Conservation (phyloP, 2,888 invertebrate genomes). For the Elysia crispata region DNA sequence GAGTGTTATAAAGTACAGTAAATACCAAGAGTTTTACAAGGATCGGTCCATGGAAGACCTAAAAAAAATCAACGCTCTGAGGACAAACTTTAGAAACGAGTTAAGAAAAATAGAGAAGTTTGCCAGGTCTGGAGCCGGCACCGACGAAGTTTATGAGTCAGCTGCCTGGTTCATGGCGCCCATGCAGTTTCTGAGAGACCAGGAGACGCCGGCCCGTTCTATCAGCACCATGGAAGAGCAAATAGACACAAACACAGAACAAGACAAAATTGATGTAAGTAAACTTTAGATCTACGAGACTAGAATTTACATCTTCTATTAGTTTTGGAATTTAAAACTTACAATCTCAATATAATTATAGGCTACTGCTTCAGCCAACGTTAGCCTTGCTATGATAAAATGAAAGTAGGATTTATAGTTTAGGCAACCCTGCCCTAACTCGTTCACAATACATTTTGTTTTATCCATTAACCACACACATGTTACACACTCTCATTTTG, state of each 20-base stretch:
- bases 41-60: background rate
- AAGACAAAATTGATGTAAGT: background rate
- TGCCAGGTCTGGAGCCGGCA: background rate
- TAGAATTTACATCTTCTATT: too few species aligned
- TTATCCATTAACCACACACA: slow-evolving; percentile 4
- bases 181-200: background rate
- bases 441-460: background rate
- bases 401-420: too few species aligned
- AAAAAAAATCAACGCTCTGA: background rate
- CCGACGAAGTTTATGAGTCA: background rate
- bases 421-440: background rate
- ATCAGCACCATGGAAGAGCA: background rate
- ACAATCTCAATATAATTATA: too few species aligned
- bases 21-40: background rate
- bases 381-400: too few species aligned
- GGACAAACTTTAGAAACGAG: background rate
- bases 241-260: background rate
- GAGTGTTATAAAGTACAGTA: background rate
- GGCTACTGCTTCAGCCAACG: background rate
- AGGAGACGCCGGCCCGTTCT: background rate
- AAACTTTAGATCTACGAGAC: background rate
- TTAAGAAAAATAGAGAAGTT: background rate
- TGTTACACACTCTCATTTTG: background rate
- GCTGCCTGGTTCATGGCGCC: background rate
- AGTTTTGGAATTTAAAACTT: too few species aligned